Evolutionary conservation across 2,113 vertebrate genomes (phyloP).

Genomic region (Loxodonta africana): DNA sequence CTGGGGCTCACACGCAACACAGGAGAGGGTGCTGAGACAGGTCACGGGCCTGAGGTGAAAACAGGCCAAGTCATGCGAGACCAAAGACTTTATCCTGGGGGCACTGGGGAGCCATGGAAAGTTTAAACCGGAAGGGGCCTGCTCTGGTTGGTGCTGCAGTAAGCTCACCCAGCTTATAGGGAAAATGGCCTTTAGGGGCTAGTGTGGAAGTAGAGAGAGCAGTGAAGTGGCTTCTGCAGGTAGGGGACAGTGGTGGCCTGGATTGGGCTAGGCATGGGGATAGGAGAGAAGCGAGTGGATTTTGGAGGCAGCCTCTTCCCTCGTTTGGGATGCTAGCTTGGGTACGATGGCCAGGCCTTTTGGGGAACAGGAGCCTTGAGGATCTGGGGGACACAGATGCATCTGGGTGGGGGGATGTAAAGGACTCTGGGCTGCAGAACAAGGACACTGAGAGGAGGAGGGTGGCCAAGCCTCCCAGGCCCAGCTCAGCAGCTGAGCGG

Average conservation of each 20-base stretch:
- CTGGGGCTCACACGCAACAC: neutral
- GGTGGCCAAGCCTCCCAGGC: neutral
- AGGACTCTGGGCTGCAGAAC: neutral
- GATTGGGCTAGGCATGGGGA: accelerated
- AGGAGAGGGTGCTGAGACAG: neutral
- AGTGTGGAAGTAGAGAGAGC: neutral
- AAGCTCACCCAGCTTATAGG: neutral
- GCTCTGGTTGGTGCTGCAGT: neutral
- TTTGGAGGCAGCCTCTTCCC: neutral
- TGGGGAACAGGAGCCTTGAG: neutral
- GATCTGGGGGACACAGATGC: accelerated
- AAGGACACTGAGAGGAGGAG: neutral
- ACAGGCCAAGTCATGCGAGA: neutral
- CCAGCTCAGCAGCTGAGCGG: neutral
- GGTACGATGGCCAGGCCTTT: neutral
- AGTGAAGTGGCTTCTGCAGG: neutral
- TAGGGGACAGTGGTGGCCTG: neutral
- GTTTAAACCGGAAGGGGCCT: neutral
- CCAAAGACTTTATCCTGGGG: neutral
- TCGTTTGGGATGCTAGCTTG: neutral
- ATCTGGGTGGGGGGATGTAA: too few species aligned
- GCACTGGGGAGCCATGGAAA: neutral
- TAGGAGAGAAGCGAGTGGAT: neutral
- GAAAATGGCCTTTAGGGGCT: neutral
- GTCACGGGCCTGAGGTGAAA: neutral